phyloP scores from a whole-genome alignment of 2,113 vertebrate species.

The Galeopterus variegatus region DNA sequence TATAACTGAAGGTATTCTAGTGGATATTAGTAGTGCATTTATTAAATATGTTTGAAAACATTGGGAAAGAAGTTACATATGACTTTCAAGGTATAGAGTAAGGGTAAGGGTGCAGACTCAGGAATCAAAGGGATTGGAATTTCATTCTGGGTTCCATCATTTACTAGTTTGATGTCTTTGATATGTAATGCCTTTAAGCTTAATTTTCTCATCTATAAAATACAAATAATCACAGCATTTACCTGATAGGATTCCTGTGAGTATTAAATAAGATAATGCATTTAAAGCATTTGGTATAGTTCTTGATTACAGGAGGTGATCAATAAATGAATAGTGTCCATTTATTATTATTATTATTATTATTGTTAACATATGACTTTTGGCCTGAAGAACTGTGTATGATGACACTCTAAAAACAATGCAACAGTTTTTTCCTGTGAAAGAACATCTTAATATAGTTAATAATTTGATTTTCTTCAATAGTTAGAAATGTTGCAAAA shows the following conservation, averaged over 20 bases:
- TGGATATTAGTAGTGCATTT: neutral
- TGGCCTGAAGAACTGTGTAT: slow-evolving; percentile 30
- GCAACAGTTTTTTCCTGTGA: neutral
- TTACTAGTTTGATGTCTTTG: neutral
- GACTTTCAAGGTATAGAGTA: neutral
- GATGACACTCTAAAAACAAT: slow-evolving; percentile 65
- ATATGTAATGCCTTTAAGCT: neutral
- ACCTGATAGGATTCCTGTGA: neutral
- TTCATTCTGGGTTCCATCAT: neutral
- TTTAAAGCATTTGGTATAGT: neutral
- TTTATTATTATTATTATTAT: neutral
- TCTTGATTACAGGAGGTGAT: neutral
- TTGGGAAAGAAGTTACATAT: neutral
- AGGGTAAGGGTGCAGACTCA: neutral
- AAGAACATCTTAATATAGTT: slow-evolving; percentile 77
- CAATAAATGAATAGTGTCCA: neutral
- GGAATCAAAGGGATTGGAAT: slow-evolving; percentile 3
- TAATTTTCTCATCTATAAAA: slow-evolving; percentile 44
- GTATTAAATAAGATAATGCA: neutral
- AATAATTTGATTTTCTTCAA: slow-evolving; percentile 82
- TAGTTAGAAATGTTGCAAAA: slow-evolving; percentile 82
- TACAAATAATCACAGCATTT: slow-evolving; percentile 6
- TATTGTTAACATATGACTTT: neutral
- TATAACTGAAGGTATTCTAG: neutral
- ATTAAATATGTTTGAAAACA: neutral